Percentiles rank a stretch among this genome's conserved stretches.
These are phyloP conservation scores for Knipowitschia caucasica DNA, from an alignment of 2,797 vertebrate genomes.

Conservation along the genomic window DNA sequence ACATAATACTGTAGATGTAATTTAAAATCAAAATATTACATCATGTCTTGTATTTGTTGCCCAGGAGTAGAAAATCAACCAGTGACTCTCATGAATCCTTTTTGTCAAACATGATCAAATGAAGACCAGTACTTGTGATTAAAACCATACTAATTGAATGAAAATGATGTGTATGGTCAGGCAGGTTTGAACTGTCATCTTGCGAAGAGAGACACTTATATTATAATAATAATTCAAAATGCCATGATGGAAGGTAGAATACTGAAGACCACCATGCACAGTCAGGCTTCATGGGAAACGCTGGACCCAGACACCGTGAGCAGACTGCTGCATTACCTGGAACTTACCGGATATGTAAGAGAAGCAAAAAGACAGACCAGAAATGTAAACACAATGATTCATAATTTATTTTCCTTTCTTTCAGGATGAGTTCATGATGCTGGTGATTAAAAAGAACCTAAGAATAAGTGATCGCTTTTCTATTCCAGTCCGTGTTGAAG, in stretches of 20 bases:
- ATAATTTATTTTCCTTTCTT: conserved; percentile 22
- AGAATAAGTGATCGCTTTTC: conserved; percentile 73
- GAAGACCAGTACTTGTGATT: not conserved
- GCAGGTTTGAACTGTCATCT: conserved; percentile 74
- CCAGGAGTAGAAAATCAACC: too few relatives aligned
- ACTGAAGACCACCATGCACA: conserved; percentile 67
- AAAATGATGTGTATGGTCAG: conserved; percentile 15
- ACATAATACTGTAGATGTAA: too few relatives aligned
- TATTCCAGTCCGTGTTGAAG: conserved; percentile 75
- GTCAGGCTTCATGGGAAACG: conserved; percentile 65
- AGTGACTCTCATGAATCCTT: too few relatives aligned
- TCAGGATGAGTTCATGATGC: conserved; percentile 77
- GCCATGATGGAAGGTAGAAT: conserved; percentile 82
- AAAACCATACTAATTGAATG: not conserved
- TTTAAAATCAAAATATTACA: too few relatives aligned
- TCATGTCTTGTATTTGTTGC: too few relatives aligned
- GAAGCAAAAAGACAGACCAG: not conserved
- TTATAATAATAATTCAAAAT: conserved; percentile 80
- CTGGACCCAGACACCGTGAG: conserved; percentile 73
- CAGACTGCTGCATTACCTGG: conserved; percentile 75
- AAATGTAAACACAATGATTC: not conserved
- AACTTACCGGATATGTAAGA: conserved; percentile 60
- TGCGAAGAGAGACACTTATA: conserved; percentile 77
- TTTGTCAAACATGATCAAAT: not conserved
- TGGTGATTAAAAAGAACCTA: conserved; percentile 79